Percentiles rank a stretch among this genome's conserved stretches.
These are phyloP conservation scores for Cyprinus carpio DNA, from an alignment of 2,113 vertebrate genomes.

Conservation along the genomic window DNA sequence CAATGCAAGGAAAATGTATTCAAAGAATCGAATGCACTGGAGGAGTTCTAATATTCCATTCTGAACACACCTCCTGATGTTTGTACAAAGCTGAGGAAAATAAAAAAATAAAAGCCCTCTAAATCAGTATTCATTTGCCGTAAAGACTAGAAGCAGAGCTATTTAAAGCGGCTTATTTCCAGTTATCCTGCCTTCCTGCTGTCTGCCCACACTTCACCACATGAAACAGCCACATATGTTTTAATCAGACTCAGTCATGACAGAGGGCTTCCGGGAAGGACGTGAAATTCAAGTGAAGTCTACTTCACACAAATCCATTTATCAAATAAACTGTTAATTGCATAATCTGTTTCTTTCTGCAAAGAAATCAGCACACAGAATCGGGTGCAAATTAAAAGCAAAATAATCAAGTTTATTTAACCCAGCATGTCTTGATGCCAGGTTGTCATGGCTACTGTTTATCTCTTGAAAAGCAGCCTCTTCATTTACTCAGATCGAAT, in stretches of 20 bases:
- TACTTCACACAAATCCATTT: constrained; percentile 38
- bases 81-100: background rate
- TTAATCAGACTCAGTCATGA: constrained; percentile 18
- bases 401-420: constrained; percentile 74
- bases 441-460: constrained; percentile 60
- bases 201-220: constrained; percentile 43
- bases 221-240: constrained; percentile 24
- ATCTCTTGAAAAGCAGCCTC: constrained; percentile 51
- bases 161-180: constrained; percentile 53
- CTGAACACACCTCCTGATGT: constrained; percentile 23
- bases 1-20: background rate
- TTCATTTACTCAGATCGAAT: constrained; percentile 51
- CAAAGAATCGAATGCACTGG: background rate
- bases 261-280: constrained; percentile 16
- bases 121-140: constrained; percentile 38
- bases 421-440: constrained; percentile 43
- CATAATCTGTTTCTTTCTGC: background rate
- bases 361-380: constrained; percentile 42
- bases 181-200: constrained; percentile 34
- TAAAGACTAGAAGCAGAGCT: constrained; percentile 42
- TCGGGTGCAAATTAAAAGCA: constrained; percentile 64
- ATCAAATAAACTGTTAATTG: constrained; percentile 44
- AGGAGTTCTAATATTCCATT: background rate
- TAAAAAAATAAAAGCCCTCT: constrained; percentile 28
- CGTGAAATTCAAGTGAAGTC: background rate